phyloP scores from a whole-genome alignment of 2,888 invertebrate species.

The Mycalesis mineus region DNA sequence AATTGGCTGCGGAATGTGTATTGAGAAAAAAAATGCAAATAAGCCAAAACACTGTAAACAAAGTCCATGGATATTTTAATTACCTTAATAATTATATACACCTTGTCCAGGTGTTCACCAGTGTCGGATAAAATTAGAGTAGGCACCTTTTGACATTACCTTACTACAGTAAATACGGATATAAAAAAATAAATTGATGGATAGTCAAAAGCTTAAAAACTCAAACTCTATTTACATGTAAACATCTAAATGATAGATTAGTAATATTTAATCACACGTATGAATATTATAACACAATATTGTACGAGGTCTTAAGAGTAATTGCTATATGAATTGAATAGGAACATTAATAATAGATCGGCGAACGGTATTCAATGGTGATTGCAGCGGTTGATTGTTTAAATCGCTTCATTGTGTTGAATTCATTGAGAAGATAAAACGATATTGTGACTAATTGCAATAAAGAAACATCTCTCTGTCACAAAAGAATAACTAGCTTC shows the following conservation, averaged over 20 bases:
- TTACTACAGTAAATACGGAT: too few species aligned
- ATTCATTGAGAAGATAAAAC: constrained; percentile 17
- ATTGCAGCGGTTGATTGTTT: constrained; percentile 23
- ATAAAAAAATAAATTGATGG: too few species aligned
- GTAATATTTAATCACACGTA: too few species aligned
- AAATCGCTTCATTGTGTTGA: constrained; percentile 27
- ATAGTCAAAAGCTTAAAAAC: too few species aligned
- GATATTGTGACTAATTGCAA: constrained; percentile 16
- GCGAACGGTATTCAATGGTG: constrained; percentile 26
- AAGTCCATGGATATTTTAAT: constrained; percentile 6
- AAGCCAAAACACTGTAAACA: not conserved
- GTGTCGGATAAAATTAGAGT: too few species aligned
- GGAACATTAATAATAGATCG: constrained; percentile 29
- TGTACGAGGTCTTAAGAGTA: constrained; percentile 12
- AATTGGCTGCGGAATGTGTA: constrained; percentile 11
- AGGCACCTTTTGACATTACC: too few species aligned
- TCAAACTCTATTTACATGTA: not conserved
- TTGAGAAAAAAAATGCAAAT: not conserved
- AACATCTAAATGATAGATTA: not conserved
- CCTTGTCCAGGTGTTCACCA: too few species aligned
- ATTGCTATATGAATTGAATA: constrained; percentile 29
- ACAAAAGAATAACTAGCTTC: constrained; percentile 9
- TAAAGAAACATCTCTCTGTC: not conserved
- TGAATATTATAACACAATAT: not conserved
- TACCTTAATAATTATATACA: not conserved